Evolutionary conservation across 1,140 invertebrate species (phyloP), one percentile per base, ranked within the genome.

Genomic region (Ganaspis sp.): DNA sequence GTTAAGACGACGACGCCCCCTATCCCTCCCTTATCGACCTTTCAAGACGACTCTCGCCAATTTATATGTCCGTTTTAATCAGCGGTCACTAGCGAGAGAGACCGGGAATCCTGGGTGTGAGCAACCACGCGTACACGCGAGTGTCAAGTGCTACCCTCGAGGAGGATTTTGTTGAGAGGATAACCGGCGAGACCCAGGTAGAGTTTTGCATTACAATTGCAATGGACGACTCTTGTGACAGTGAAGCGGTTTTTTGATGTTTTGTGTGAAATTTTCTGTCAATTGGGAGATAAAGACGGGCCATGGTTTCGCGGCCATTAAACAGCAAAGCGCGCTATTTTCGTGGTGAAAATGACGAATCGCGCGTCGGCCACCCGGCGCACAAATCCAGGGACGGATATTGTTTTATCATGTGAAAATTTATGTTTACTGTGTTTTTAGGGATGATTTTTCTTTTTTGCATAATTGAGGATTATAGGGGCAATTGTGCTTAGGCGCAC

Each of bases 271-370:
- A 38, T 38, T 38, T 38, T 38, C n/a, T n/a, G 6, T 34, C 29
- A 34, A 34, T 34, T 34, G 29, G 29, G 29, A 34, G 29, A 34
- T 34, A 34, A 34, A 34, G 29, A 34, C 29, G 29, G 29, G 29
- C 6, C 6, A 34, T 34, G 29, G 9, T 70, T 70, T 71, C 6
- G 70, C 58, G 58, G 26, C 58, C 69, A 72, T 54, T 40, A 72
- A 29, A 49, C 69, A 40, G 42, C 69, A 76, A 76, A 76, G 70
- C 40, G 70, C 73, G 71, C 79, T 40, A 49, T 40, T 64, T 64
- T 64, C 58, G 26, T 26, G 58, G 23, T n/a, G 58, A 64, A 64
- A 64, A 64, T 64, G 58, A 64, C 15, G 23, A 64, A 64, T 64
- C 21, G 54, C 54, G 54, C 54, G 54, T 11, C 54, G 21, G 21